These are phyloP conservation scores for Montipora sp. DNA, from an alignment of 64 coral and sea anemone species.

Conservation along the genomic window DNA sequence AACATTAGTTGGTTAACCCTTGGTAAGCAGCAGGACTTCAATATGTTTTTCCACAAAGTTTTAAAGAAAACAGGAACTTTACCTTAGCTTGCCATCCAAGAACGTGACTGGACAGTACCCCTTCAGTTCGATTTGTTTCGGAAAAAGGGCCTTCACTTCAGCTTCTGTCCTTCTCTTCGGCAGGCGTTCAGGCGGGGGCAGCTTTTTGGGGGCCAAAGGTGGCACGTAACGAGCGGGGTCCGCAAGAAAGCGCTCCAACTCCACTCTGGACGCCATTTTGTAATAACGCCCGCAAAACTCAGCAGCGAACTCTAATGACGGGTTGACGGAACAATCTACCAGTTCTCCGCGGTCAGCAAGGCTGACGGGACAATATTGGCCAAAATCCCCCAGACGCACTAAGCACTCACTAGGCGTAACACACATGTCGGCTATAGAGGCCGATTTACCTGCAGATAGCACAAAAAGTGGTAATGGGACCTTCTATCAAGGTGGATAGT, in stretches of 20 bases:
- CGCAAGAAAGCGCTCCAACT: conserved; percentile 82
- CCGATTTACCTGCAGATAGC: conserved; percentile 74
- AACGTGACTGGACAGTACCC: conserved; percentile 96
- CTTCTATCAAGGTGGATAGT: background rate
- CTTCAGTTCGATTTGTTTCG: conserved; percentile 90
- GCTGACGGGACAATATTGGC: conserved; percentile 96
- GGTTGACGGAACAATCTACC: conserved; percentile 87
- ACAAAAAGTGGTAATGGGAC: background rate
- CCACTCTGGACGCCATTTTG: conserved; percentile 82
- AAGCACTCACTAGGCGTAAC: conserved; percentile 85
- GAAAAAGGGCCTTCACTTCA: conserved; percentile 91
- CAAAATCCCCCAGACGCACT: conserved; percentile 82
- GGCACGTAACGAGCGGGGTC: conserved; percentile 89
- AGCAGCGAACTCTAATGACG: conserved; percentile 88
- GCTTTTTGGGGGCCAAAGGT: conserved; percentile 78
- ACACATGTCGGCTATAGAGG: conserved; percentile 94
- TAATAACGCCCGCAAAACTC: conserved; percentile 97
- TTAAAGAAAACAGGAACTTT: background rate
- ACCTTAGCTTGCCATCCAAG: conserved; percentile 95
- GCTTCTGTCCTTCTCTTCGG: conserved; percentile 74
- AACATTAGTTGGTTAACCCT: too few species aligned
- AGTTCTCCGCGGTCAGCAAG: conserved; percentile 88
- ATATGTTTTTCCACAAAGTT: background rate
- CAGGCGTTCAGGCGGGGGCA: conserved; percentile 76
- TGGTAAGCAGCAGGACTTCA: background rate